Conservation (phyloP, 2,113 vertebrate genomes). For the Marmota flaviventris region DNA sequence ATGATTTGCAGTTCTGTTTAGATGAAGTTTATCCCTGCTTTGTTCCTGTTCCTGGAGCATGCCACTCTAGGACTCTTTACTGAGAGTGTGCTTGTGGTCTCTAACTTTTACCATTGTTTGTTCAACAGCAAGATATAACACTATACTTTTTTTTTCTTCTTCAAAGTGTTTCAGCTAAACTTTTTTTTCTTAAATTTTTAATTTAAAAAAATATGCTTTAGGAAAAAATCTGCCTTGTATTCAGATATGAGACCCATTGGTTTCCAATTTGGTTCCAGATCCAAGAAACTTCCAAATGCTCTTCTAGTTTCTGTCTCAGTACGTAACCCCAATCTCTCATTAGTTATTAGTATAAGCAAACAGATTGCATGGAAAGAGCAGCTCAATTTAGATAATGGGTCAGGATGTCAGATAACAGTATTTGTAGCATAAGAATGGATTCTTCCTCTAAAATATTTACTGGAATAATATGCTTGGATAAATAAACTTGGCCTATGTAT, state of each 20-base stretch:
- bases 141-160: not conserved
- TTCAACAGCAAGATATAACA: not conserved
- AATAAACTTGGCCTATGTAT: not conserved
- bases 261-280: not conserved
- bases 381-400: not conserved
- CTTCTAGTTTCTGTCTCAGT: not conserved
- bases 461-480: not conserved
- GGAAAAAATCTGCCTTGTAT: not conserved
- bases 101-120: not conserved
- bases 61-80: not conserved
- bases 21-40: not conserved
- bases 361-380: fast-evolving
- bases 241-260: not conserved
- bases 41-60: not conserved
- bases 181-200: not conserved
- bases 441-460: not conserved
- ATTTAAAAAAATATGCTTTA: not conserved
- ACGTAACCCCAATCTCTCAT: not conserved
- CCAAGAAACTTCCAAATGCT: not conserved
- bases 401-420: not conserved
- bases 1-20: not conserved
- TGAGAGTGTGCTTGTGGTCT: not conserved
- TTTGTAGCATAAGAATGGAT: not conserved
- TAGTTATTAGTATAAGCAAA: not conserved
- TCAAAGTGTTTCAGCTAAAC: not conserved